Evolutionary conservation across 2,797 vertebrate genomes (phyloP), one percentile per base, ranked within the genome.

Genomic region (Acrossocheilus fasciatus): DNA sequence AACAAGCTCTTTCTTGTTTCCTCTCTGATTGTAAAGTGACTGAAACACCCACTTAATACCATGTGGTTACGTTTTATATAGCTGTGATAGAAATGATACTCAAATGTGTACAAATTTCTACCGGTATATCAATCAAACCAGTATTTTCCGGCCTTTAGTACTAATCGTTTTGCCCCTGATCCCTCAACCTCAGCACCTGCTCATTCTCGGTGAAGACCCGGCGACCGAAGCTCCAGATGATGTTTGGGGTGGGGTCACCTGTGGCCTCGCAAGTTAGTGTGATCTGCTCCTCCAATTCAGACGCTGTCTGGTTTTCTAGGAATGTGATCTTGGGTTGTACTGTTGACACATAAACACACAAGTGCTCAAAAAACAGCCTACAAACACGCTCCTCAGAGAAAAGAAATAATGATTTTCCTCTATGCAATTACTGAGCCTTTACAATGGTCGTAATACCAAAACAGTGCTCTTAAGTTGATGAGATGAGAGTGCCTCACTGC

Each of bases 291-390:
- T 99, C 98, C 84, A 98, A 95, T 92, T 99, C 98, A 57, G 96
- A 96, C 3, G 97, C 97, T 0, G 98, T 98, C 94, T 97, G 97
- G 93, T 99, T 99, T 88, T 96, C 97, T 92, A 99, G 94, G 15
- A 96, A 99, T 0, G 98, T 99, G 87, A 99, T 98, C 92, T 96
- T 97, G 83, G 98, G 98, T 93, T 97, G 97, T 87, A 98, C 98
- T 99, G 89, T 54, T 92, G 23, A 43, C 64, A 70, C n/a, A 75
- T 18, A 62, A 43, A 82, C 57, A 76, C 54, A 54, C 26, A 59
- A 70, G 36, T 8, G 78, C 45, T 52, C 66, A 76, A 66, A 84
- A 74, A 7, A 36, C 1, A 62, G 34, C 15, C 36, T 52, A n/a
- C 34, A 57, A 74, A 45, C 64, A 54, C 30, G 39, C 75, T 47